A percentile compares a stretch with the other conserved stretches of the same genome.
Evolutionary conservation across 1,140 invertebrate species (phyloP).

Genomic region (Phthorimaea operculella): DNA sequence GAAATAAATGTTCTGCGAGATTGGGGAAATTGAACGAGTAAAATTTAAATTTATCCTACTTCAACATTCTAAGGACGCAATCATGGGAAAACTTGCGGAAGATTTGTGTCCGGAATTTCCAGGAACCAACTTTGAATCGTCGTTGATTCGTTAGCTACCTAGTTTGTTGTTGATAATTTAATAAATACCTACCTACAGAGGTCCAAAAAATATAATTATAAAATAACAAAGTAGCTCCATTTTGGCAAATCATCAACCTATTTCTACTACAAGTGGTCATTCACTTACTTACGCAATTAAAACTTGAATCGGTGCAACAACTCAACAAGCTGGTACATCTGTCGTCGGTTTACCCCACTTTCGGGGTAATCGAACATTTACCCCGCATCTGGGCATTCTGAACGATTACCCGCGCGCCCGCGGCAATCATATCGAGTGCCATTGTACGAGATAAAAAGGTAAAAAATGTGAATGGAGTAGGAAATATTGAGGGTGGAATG

Average conservation of each 20-base stretch:
- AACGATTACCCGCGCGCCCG: conserved; percentile 35
- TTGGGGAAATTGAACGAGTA: neutral
- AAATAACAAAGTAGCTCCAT: neutral
- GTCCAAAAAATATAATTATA: no score
- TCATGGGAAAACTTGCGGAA: no score
- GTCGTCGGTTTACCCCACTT: neutral
- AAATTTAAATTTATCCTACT: no score
- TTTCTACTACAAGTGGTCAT: neutral
- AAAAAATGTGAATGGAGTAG: conserved; percentile 25
- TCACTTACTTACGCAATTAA: neutral
- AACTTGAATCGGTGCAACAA: neutral
- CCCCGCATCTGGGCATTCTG: conserved; percentile 11
- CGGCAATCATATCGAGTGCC: conserved; percentile 52
- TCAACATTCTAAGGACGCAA: no score
- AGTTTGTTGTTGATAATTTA: no score
- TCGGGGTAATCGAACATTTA: neutral
- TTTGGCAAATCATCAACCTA: no score
- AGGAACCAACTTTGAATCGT: no score
- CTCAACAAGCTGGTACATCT: neutral
- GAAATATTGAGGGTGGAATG: conserved; percentile 6
- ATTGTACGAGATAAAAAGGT: conserved; percentile 51
- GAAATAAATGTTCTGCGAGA: neutral
- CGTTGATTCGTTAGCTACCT: no score
- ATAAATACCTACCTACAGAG: neutral
- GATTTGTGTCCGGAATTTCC: no score